Conservation (phyloP, 2,113 vertebrate genomes). For the Scomber colias region DNA sequence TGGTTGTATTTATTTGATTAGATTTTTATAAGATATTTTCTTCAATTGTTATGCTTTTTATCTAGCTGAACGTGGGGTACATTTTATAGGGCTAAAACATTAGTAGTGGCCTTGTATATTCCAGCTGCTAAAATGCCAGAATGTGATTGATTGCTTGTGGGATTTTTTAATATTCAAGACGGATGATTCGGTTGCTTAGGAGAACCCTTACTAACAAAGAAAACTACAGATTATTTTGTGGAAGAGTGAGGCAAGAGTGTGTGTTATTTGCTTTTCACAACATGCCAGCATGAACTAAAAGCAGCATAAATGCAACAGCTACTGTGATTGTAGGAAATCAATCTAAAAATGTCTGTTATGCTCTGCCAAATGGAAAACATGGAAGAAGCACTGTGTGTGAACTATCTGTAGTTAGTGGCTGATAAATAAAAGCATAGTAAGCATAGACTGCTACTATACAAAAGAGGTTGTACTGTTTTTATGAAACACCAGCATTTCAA, state of each 20-base stretch:
- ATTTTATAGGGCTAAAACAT: neutral
- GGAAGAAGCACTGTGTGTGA: neutral
- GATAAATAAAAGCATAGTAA: neutral
- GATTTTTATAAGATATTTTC: too few species aligned
- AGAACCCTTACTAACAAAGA: neutral
- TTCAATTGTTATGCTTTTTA: too few species aligned
- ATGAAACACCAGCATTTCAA: neutral
- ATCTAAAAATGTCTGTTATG: neutral
- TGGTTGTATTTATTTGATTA: neutral
- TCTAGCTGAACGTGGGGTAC: too few species aligned
- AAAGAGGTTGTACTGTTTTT: neutral
- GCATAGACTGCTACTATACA: neutral
- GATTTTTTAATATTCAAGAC: neutral
- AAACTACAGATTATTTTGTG: neutral
- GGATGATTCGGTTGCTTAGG: neutral
- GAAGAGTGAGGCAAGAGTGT: neutral
- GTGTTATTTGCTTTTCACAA: neutral
- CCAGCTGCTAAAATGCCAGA: neutral
- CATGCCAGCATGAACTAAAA: neutral
- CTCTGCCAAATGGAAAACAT: neutral
- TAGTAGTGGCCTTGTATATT: neutral
- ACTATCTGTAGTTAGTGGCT: neutral
- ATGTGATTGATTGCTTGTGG: too few species aligned
- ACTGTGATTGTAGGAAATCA: neutral
- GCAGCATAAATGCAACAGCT: neutral